Conservation (phyloP, 2,797 vertebrate genomes). For the Clarias laeviceps region DNA sequence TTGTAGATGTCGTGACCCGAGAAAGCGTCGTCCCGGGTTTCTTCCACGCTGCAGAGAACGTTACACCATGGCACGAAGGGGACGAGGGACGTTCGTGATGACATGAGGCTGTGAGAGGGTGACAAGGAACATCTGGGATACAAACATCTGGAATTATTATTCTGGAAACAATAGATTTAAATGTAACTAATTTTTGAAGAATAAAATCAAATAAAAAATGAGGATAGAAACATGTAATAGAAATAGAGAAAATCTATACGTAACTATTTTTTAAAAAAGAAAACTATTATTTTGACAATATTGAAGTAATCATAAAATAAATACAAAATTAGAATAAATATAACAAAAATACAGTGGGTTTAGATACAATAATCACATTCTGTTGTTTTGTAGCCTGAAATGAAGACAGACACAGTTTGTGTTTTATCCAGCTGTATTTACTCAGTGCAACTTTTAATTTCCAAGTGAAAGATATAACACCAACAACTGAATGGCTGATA, state of each 20-base stretch:
- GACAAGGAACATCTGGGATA: neutral
- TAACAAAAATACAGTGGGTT: neutral
- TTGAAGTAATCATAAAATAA: neutral
- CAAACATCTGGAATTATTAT: neutral
- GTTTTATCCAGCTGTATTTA: no score
- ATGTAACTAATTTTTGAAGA: neutral
- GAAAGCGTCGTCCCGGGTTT: constrained; percentile 77
- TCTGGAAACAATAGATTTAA: neutral
- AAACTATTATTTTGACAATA: neutral
- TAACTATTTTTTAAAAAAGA: no score
- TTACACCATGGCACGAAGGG: neutral
- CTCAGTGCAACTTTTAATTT: no score
- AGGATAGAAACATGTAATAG: neutral
- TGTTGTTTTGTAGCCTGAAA: no score
- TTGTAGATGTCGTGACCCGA: constrained; percentile 80
- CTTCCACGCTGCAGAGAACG: constrained; percentile 68
- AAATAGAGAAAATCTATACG: neutral
- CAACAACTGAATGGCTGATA: no score
- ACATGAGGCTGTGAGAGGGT: neutral
- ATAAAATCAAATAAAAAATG: neutral
- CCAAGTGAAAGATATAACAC: no score
- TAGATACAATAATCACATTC: no score
- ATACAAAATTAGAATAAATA: neutral
- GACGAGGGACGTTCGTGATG: neutral
- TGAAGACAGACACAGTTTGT: no score